Percentiles rank a stretch among this genome's conserved stretches.
phyloP scores from a whole-genome alignment of 2,797 vertebrate genomes.

The Oceanodroma leucorhoa region DNA sequence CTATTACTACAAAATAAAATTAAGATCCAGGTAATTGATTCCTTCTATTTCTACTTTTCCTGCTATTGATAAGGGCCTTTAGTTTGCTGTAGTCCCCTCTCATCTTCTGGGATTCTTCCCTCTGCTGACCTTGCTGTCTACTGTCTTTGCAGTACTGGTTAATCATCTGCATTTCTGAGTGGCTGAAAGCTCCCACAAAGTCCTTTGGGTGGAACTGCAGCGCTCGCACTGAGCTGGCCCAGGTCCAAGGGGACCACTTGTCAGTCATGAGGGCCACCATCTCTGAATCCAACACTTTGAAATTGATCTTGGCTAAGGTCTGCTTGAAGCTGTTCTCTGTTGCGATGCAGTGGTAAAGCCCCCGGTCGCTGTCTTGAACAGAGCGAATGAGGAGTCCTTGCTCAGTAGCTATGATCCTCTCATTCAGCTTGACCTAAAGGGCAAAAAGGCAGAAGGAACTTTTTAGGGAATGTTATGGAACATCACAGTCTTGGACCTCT shows the following conservation, averaged over 20 bases:
- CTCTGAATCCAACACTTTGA: constrained; percentile 88
- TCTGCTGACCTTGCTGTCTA: constrained; percentile 81
- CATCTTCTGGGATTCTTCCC: constrained; percentile 75
- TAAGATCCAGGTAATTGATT: constrained; percentile 86
- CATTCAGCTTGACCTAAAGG: constrained; percentile 89
- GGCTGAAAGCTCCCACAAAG: constrained; percentile 86
- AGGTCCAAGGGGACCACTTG: constrained; percentile 88
- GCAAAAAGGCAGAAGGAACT: not conserved
- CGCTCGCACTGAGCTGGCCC: constrained; percentile 80
- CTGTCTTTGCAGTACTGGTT: constrained; percentile 96
- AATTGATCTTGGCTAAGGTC: constrained; percentile 92
- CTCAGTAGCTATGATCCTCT: constrained; percentile 89
- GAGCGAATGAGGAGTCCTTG: constrained; percentile 93
- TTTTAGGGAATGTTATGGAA: not conserved
- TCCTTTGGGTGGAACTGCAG: constrained; percentile 87
- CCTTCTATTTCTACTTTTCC: constrained; percentile 93
- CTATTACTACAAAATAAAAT: constrained; percentile 31
- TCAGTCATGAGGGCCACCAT: constrained; percentile 86
- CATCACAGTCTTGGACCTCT: not conserved
- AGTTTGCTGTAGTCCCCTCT: constrained; percentile 93
- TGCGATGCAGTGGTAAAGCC: constrained; percentile 94
- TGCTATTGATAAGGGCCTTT: constrained; percentile 90
- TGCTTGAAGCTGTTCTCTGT: constrained; percentile 95
- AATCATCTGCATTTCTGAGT: constrained; percentile 89
- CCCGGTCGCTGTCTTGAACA: constrained; percentile 88